A percentile compares a stretch with the other conserved stretches of the same genome.
Conservation (phyloP, 37 sponge, comb jelly and placozoan genomes). For the Beroe forskalii region DNA sequence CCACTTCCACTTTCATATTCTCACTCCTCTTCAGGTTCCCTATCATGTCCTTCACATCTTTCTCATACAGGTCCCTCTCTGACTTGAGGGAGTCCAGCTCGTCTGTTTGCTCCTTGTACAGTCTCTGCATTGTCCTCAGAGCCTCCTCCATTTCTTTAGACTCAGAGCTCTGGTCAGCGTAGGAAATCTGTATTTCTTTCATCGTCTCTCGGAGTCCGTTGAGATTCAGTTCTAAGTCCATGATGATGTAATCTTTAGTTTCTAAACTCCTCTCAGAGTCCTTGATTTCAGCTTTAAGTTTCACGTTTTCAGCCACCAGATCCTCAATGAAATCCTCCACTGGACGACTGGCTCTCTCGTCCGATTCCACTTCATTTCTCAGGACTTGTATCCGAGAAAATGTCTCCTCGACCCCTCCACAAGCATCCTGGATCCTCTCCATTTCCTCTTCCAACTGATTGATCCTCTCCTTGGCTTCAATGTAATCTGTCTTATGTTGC, state of each 20-base stretch:
- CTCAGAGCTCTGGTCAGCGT: slow-evolving; percentile 48
- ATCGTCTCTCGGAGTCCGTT: slow-evolving; percentile 23
- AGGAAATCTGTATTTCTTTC: neutral
- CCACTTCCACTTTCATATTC: neutral
- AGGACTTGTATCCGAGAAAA: neutral
- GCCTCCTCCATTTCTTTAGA: slow-evolving; percentile 18
- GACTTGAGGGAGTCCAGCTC: neutral
- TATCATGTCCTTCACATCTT: slow-evolving; percentile 10
- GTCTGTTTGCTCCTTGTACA: neutral
- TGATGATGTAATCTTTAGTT: slow-evolving; percentile 5
- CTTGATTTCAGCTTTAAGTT: neutral
- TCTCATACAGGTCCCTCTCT: slow-evolving; percentile 14
- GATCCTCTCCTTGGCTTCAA: neutral
- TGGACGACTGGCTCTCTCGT: neutral
- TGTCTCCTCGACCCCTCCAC: neutral
- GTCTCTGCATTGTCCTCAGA: slow-evolving; percentile 11
- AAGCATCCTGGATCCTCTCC: neutral
- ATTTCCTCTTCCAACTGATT: neutral
- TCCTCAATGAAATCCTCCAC: slow-evolving; percentile 36
- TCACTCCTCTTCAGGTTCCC: slow-evolving; percentile 11
- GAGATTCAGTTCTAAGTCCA: slow-evolving; percentile 17
- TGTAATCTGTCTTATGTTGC: slow-evolving; percentile 34
- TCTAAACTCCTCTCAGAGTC: neutral
- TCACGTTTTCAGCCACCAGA: neutral
- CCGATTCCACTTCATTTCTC: neutral